Base-by-base conservation (phyloP, 2,888 invertebrate genomes). In the Timandra comae region DNA sequence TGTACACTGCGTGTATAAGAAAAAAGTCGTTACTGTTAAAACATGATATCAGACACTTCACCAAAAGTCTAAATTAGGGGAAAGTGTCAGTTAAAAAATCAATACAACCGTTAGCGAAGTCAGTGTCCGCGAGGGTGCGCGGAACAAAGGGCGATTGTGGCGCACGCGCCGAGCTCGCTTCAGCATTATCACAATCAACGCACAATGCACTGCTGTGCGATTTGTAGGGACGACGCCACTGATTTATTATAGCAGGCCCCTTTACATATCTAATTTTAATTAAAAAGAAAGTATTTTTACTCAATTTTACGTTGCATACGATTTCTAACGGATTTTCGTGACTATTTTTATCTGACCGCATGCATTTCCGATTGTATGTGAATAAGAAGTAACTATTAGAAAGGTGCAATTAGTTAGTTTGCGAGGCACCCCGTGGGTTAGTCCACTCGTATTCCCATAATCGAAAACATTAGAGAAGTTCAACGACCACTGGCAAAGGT, bases 61-160 rank as follows among this genome's bases (percentile, higher is more conserved):
- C 20, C 23, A 30, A 33, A 27, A 23, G 27, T 12, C 42, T 11
- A 34, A 28, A 35, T 29, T 37, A 46, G 49, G 63, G 56, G 58
- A 61, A 57, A 68, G 56, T 73, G 80, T 68, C 84, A 76, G 85
- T 85, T 82, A 78, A 75, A 84, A 85, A 84, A 85, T 85, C 85
- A 77, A 85, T 85, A 84, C 61, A 65, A 61, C 84, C 80, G 84
- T 84, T 84, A 66, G 16, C 43, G 47, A 45, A 64, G 65, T 63
- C 65, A 66, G 62, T 73, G 73, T 75, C 73, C 63, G 78, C 65
- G 79, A 79, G 84, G 81, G 84, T 72, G 80, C 63, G 80, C 63
- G 33, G 39, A 41, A 64, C 63, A 70, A 71, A 73, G 74, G 77
- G 75, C 64, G 70, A 46, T 45, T 49, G 50, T 48, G 49, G 63